Base-by-base conservation (phyloP, 2,113 vertebrate species). In the Prinia subflava region DNA sequence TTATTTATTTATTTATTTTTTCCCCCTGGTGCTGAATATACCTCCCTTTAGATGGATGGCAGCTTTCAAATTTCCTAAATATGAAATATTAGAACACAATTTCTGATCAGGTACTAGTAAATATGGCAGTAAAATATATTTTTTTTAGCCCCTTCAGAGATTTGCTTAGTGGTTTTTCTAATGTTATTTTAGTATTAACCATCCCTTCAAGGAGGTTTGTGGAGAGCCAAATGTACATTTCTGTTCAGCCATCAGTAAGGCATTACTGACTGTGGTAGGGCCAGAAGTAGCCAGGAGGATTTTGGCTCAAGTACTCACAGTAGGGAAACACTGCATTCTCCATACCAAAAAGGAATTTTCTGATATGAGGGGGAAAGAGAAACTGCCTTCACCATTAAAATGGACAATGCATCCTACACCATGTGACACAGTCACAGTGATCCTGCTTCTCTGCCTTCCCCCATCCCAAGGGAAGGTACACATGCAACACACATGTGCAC, bases 371-470 rank as follows among this genome's bases (percentile, higher is more conserved):
- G 59, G 6, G 67, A 68, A 67, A 71, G 20, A 78, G 33, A 63
- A 88, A 44, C 42, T 49, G 13, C 44, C 31, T 86, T 77, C 50
- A 47, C 24, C 35, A 21, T 68, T 56, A 64, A 60, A 83, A 86
- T 12, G 6, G 37, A 25, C 9, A 59, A 9, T 22, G 16, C 4
- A 5, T 63, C 63, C 74, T 85, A 42, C 20, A 23, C 50, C 1
- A 0, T 31, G 28, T 4, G 10, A 59, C 33, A 59, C 17, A 42
- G 15, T 22, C 27, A 24, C 2, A 52, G 33, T 1, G 6, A 47
- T 52, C 30, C 27, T 53, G 17, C 25, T 46, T 37, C 77, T 46
- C 33, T 65, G 44, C 19, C 47, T 86, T 44, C 21, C 19, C 20
- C 25, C 44, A n/a, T 21, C 31, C 23, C 28, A 53, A 1, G 28